These are phyloP conservation scores for Meliscaeva auricollis DNA, from an alignment of 2,888 invertebrate species.

Conservation along the genomic window DNA sequence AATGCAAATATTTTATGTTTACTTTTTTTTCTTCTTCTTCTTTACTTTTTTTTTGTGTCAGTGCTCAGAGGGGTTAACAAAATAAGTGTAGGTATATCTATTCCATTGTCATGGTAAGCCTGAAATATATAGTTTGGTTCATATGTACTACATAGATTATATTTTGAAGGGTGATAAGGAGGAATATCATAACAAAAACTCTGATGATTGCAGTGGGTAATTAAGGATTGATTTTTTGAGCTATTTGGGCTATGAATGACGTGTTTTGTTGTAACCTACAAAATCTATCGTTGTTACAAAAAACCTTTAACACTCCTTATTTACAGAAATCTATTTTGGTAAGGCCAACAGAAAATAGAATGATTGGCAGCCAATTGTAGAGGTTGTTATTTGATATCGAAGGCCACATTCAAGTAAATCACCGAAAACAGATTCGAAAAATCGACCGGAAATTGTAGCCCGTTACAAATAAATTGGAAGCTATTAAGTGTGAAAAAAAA, in stretches of 20 bases:
- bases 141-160: background rate
- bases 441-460: background rate
- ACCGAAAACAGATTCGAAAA: constrained; percentile 11
- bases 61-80: constrained; percentile 38
- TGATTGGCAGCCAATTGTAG: constrained; percentile 36
- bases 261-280: background rate
- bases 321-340: constrained; percentile 11
- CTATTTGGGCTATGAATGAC: constrained; percentile 1
- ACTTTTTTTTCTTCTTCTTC: constrained; percentile 1
- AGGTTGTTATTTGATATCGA: constrained; percentile 34
- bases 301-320: constrained; percentile 15
- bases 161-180: constrained; percentile 26
- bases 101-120: constrained; percentile 60
- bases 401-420: constrained; percentile 23
- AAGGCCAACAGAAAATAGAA: constrained; percentile 37
- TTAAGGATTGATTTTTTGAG: constrained; percentile 52
- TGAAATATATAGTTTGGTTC: background rate
- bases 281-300: background rate
- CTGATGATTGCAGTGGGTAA: constrained; percentile 41
- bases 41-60: constrained; percentile 8
- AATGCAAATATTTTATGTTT: constrained; percentile 14
- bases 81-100: constrained; percentile 28
- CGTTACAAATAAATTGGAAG: background rate
- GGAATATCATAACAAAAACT: background rate
- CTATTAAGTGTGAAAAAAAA: background rate